Base-by-base conservation (phyloP, 2,888 invertebrate genomes). In the Drosophila nr. fundita region DNA sequence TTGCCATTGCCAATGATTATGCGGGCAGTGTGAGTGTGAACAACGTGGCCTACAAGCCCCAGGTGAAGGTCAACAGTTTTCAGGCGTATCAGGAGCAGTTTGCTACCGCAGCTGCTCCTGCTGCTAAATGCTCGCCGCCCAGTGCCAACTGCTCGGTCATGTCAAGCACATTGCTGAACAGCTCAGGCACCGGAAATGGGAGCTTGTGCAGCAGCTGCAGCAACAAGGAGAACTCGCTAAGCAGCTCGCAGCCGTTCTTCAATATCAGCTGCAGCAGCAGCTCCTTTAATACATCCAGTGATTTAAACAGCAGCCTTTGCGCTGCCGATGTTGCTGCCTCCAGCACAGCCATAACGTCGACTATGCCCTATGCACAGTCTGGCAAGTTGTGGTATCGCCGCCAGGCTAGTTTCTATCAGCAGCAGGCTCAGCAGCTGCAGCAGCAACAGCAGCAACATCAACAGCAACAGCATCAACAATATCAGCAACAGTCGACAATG, bases 221-320 rank as follows among this genome's bases (percentile, higher is more conserved):
- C 77, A 91, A 91, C 68, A 93, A 92, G 66, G 92, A 93, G 59
- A 92, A 91, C 45, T 90, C 80, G 0, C 59, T 89, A 0, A 92
- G 90, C 52, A 83, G 80, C 4, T 91, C 92, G 4, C 73, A 87
- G 42, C 86, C 80, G 5, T 58, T 81, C 10, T 82, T 87, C n/a
- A 87, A 86, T 58, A 82, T 79, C 54, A 74, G 59, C 67, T 58
- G 70, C 61, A 64, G 48, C 64, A 63, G 49, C 68, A 89, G 84
- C 34, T 90, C 92, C 27, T 81, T 86, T 36, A 90, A 84, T 24
- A 76, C 79, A 32, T 90, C 91, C 13, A 78, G 79, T 27, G 92
- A 92, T 38, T 78, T 91, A 0, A 91, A 91, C 53, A 76, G 73
- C 36, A 92, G 92, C 53, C 69, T 80, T 53, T 80, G 68, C 13